phyloP scores from a whole-genome alignment of 2,797 vertebrate genomes.

The Anniella stebbinsi region DNA sequence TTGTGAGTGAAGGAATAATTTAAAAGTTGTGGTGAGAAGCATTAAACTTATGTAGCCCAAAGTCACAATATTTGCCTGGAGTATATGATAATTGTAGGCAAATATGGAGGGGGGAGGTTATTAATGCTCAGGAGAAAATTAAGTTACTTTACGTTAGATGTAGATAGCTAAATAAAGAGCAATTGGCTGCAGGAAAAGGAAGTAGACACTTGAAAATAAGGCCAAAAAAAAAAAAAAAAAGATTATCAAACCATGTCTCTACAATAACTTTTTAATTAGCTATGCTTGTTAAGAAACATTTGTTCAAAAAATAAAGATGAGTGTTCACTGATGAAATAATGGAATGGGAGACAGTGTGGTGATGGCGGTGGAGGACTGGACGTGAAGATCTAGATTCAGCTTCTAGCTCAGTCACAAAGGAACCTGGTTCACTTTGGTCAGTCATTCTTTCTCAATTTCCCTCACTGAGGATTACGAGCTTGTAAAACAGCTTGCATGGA shows the following conservation, averaged over 20 bases:
- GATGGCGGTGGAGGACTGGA: background rate
- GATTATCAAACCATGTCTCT: background rate
- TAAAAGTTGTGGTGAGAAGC: background rate
- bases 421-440: background rate
- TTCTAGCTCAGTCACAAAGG: no score
- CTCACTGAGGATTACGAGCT: background rate
- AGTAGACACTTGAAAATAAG: background rate
- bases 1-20: background rate
- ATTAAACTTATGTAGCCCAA: background rate
- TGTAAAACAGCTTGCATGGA: background rate
- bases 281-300: background rate
- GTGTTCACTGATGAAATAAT: background rate
- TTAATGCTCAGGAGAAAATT: constrained; percentile 16
- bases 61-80: constrained; percentile 8
- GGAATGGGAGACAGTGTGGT: background rate
- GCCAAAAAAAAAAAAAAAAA: background rate
- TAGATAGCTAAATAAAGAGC: background rate
- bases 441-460: background rate
- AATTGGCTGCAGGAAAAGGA: background rate
- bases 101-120: background rate
- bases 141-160: constrained; percentile 12
- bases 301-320: background rate
- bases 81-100: constrained; percentile 10
- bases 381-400: background rate
- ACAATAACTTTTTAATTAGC: background rate